Percentiles rank a stretch among this genome's conserved stretches.
Evolutionary conservation across 2,113 vertebrate genomes (phyloP).

Genomic region (Rhabdomys dilectus): DNA sequence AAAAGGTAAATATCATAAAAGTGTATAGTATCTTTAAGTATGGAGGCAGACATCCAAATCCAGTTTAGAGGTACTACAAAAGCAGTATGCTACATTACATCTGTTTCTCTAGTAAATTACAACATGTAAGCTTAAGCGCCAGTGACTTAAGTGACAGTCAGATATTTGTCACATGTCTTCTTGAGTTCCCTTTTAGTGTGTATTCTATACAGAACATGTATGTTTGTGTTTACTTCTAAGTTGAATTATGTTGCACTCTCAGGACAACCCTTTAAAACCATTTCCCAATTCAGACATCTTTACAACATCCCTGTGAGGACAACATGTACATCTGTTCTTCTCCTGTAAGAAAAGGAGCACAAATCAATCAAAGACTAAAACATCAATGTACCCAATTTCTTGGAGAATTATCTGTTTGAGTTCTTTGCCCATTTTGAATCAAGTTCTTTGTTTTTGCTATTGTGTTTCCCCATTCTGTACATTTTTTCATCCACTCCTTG

Average conservation of each 20-base stretch:
- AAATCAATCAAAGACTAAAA: background rate
- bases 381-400: background rate
- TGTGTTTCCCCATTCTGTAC: background rate
- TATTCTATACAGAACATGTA: background rate
- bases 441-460: background rate
- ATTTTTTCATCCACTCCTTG: background rate
- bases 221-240: conserved; percentile 30
- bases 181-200: background rate
- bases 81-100: background rate
- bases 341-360: background rate
- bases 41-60: background rate
- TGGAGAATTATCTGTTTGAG: background rate
- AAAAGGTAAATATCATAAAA: background rate
- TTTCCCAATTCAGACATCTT: conserved; percentile 1
- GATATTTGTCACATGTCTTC: conserved; percentile 25
- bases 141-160: background rate
- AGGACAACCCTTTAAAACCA: conserved; percentile 1
- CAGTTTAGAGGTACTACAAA: background rate
- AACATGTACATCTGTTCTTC: background rate
- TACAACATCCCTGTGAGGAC: background rate
- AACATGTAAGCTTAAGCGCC: background rate
- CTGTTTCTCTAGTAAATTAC: background rate
- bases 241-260: background rate
- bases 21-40: background rate
- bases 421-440: background rate